phyloP scores from a whole-genome alignment of 2,888 invertebrate genomes.

The Mycalesis mineus region DNA sequence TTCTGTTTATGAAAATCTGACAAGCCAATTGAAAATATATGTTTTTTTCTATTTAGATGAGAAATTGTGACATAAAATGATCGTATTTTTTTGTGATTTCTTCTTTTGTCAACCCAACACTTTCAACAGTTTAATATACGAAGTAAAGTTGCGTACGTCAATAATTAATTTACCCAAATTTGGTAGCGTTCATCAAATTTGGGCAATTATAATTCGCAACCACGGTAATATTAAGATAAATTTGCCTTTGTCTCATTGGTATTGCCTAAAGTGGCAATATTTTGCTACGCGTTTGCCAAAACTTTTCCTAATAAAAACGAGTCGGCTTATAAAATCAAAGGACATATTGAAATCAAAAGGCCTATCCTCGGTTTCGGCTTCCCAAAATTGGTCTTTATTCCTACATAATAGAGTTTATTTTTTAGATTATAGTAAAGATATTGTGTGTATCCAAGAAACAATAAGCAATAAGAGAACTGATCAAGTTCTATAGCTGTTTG shows the following conservation, averaged over 20 bases:
- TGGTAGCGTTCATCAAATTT: no score
- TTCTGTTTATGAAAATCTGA: no score
- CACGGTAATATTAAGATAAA: not conserved
- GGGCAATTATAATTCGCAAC: no score
- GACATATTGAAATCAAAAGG: not conserved
- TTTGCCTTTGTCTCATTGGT: not conserved
- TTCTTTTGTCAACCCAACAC: no score
- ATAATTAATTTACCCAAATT: no score
- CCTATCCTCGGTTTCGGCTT: not conserved
- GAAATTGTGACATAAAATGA: no score
- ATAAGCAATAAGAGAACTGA: constrained; percentile 3
- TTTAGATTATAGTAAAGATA: not conserved
- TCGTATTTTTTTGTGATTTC: no score
- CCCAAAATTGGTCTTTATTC: not conserved
- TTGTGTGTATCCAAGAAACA: not conserved
- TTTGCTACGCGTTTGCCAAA: not conserved
- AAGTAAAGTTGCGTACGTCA: no score
- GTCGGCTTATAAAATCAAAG: constrained; percentile 4
- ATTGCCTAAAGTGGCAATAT: not conserved
- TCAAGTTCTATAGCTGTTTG: not conserved
- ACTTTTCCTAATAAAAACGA: constrained; percentile 1
- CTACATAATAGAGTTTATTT: not conserved
- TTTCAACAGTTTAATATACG: no score
- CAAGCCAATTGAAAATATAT: no score
- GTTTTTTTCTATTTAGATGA: no score